Evolutionary conservation across 2,888 invertebrate species (phyloP), one percentile per base, ranked within the genome.

Genomic region (Pristionchus mayeri): DNA sequence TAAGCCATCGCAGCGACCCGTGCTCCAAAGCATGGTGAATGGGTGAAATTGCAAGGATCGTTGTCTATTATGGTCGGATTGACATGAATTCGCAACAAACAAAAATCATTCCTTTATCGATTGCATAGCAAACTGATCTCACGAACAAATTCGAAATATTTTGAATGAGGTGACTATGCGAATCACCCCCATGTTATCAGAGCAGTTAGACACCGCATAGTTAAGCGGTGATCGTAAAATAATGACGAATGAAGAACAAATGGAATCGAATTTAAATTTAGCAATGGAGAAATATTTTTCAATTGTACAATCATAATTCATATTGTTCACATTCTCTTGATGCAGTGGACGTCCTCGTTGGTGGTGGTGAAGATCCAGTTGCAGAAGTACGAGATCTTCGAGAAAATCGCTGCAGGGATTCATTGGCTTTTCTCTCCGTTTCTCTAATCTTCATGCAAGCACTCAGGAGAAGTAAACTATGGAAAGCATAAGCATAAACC

Each of bases 311-410:
- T 4, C 57, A 9, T n/a, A 4, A 27, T 57, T 24, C 3, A n/a
- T 57, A 0, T 44, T n/a, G 24, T 44, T 50, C 18, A 78, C 76
- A 50, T 50, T 50, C 76, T 48, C 50, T 78, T 78, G 40, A 78
- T 30, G 11, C 76, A 78, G 11, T 78, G 48, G 0, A 78, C 76
- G 24, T 78, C 76, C 27, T 78, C 76, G 50, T 78, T 78, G 18
- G 76, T 78, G 18, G 50, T 78, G 3, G 48, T 27, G 50, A 50
- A 50, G 30, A 78, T 78, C 76, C 76, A 78, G 0, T 11, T 18
- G 50, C 76, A 78, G 30, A 50, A 78, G 48, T 50, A 50, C 21
- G 76, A 78, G 9, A 78, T 50, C 18, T 50, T 48, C 18, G 76
- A 50, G 76, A 78, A 78, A 21, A 78, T 78, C 2, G n/a, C 76